These are phyloP conservation scores for Ceramica pisi DNA, from an alignment of 2,888 invertebrate species.

Conservation along the genomic window DNA sequence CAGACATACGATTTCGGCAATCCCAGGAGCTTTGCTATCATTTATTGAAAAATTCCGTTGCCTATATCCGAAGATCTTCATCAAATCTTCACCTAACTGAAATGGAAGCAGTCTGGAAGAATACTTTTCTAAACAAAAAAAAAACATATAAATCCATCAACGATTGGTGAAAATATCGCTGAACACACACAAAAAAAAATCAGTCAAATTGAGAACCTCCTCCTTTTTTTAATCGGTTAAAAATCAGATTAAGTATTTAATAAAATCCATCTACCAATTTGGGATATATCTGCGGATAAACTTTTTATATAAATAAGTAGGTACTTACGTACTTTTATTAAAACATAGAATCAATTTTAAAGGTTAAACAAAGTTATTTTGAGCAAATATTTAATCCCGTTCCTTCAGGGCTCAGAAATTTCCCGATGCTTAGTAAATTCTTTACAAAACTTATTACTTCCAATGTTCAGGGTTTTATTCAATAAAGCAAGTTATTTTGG, in stretches of 20 bases:
- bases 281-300: slow-evolving; percentile 13
- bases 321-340: slow-evolving; percentile 37
- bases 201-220: no score
- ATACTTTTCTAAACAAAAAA: no score
- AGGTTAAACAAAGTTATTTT: slow-evolving; percentile 54
- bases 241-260: slow-evolving; percentile 15
- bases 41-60: no score
- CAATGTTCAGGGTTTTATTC: slow-evolving; percentile 49
- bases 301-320: slow-evolving; percentile 9
- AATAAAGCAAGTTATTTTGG: slow-evolving; percentile 54
- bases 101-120: no score
- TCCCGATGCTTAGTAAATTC: slow-evolving; percentile 54
- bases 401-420: slow-evolving; percentile 46
- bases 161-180: no score
- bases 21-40: no score
- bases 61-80: no score
- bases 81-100: no score
- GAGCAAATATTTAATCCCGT: slow-evolving; percentile 56
- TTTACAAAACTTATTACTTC: slow-evolving; percentile 54
- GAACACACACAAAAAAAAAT: no score
- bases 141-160: no score
- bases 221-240: no score
- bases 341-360: slow-evolving; percentile 47
- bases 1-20: no score
- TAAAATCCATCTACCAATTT: slow-evolving; percentile 7